Evolutionary conservation across 2,888 invertebrate species (phyloP).

Genomic region (Athrips mouffetella): DNA sequence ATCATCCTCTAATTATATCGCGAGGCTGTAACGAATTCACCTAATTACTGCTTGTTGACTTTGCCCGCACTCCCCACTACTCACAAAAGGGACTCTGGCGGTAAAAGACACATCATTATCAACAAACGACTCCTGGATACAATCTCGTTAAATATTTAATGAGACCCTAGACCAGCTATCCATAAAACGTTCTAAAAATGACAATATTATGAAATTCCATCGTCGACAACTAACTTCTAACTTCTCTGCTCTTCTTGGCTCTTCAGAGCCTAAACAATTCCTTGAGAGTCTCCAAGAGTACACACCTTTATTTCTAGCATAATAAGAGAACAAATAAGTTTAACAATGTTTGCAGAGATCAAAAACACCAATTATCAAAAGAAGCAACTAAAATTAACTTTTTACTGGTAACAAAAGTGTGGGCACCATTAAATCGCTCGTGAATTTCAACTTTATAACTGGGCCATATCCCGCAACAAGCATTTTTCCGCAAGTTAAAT

Average conservation of each 20-base stretch:
- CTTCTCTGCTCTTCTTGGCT: too few relatives aligned
- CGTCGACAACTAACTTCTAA: too few relatives aligned
- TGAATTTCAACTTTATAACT: slow-evolving; percentile 6
- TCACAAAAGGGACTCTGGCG: neutral
- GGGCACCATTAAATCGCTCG: neutral
- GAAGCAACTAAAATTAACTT: neutral
- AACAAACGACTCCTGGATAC: neutral
- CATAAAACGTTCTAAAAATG: too few relatives aligned
- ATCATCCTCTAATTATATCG: slow-evolving; percentile 1
- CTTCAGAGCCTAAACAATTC: too few relatives aligned
- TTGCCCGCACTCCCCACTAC: too few relatives aligned
- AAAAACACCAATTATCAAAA: neutral
- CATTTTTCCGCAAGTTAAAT: slow-evolving; percentile 6
- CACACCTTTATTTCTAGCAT: too few relatives aligned
- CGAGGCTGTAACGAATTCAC: neutral
- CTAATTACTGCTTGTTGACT: slow-evolving; percentile 9
- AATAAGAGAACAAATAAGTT: too few relatives aligned
- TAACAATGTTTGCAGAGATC: too few relatives aligned
- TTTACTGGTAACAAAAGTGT: neutral
- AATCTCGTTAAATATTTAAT: neutral
- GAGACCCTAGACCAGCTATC: too few relatives aligned
- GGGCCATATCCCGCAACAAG: neutral
- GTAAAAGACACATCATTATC: neutral
- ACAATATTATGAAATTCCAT: too few relatives aligned
- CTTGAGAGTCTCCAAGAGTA: too few relatives aligned